phyloP scores from a whole-genome alignment of 2,888 invertebrate species.

The Dasypogon diadema region DNA sequence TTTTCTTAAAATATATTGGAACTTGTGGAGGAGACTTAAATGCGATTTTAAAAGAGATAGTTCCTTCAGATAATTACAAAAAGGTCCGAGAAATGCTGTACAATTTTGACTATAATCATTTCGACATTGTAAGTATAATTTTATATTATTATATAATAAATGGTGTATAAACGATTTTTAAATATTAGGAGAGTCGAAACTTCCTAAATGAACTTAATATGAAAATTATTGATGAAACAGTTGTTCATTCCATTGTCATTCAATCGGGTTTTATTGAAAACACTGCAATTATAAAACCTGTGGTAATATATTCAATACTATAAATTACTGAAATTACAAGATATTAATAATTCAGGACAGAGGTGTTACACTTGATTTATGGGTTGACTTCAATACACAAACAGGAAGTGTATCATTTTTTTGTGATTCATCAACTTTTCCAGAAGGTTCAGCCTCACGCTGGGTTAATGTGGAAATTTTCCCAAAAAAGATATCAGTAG shows the following conservation, averaged over 20 bases:
- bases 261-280: background rate
- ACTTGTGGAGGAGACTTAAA: background rate
- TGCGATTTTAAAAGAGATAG: background rate
- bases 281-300: background rate
- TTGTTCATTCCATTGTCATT: constrained; percentile 1
- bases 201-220: constrained; percentile 33
- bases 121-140: constrained; percentile 16
- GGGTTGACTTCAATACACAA: constrained; percentile 26
- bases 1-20: constrained; percentile 6
- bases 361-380: background rate
- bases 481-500: background rate
- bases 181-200: background rate
- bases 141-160: background rate
- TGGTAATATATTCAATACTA: constrained; percentile 1
- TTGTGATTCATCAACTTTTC: constrained; percentile 13
- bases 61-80: background rate
- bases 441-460: background rate
- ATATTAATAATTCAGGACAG: background rate
- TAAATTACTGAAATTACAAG: no score
- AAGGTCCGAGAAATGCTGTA: background rate
- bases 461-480: constrained; percentile 23
- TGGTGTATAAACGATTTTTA: background rate
- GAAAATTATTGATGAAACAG: constrained; percentile 13
- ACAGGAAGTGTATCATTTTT: constrained; percentile 25
- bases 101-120: background rate